Evolutionary conservation across 2,113 vertebrate genomes (phyloP).

Genomic region (Anoplopoma fimbria): DNA sequence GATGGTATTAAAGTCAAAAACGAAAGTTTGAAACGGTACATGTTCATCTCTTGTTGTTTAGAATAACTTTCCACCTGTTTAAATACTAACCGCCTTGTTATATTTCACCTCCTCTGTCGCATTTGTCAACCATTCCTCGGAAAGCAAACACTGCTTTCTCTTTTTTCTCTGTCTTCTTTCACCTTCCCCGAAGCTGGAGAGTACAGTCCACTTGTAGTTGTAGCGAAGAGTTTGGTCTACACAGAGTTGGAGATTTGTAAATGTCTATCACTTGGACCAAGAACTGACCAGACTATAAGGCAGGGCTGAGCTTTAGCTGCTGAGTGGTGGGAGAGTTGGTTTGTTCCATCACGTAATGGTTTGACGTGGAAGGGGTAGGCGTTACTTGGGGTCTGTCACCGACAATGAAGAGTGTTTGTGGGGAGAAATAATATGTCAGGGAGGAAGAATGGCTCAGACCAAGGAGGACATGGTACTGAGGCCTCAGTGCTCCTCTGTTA

Average conservation of each 20-base stretch:
- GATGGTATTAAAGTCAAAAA: constrained; percentile 3
- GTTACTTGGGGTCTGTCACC: not conserved
- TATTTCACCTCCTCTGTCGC: not conserved
- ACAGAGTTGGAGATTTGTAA: not conserved
- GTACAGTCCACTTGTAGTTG: not conserved
- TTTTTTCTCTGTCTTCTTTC: too few relatives aligned
- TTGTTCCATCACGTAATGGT: not conserved
- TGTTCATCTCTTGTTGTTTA: not conserved
- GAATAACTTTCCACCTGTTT: not conserved
- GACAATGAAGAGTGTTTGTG: not conserved
- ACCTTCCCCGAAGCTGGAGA: too few relatives aligned
- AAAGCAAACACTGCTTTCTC: too few relatives aligned
- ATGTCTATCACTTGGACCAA: not conserved
- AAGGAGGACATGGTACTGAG: not conserved
- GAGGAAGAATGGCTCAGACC: too few relatives aligned
- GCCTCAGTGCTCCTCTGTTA: not conserved
- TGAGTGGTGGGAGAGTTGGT: not conserved
- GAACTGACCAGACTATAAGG: not conserved
- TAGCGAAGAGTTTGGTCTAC: not conserved
- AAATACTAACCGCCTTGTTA: not conserved
- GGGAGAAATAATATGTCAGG: not conserved
- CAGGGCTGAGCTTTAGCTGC: not conserved
- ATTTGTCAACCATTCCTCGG: not conserved
- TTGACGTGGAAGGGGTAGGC: not conserved
- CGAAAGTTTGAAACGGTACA: not conserved